These are phyloP conservation scores for Troilus luridus DNA, from an alignment of 2,888 invertebrate species.

Conservation along the genomic window DNA sequence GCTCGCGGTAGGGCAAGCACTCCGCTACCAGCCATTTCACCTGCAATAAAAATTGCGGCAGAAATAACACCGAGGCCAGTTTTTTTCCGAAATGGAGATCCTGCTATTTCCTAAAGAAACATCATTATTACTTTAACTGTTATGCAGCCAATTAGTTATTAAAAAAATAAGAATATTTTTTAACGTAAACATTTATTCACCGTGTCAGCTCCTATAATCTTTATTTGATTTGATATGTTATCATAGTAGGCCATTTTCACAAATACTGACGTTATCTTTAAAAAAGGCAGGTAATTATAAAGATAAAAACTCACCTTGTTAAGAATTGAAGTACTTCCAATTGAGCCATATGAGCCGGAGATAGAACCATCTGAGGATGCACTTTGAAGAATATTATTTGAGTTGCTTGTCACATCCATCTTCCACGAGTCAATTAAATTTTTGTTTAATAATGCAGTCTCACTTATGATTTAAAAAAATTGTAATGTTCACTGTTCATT, in stretches of 20 bases:
- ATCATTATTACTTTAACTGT: not conserved
- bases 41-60: constrained; percentile 77
- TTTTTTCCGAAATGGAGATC: constrained; percentile 45
- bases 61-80: constrained; percentile 70
- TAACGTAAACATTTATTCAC: not conserved
- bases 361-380: not conserved
- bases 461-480: not conserved
- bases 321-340: not conserved
- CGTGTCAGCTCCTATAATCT: constrained; percentile 50
- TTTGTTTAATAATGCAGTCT: not conserved
- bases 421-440: not conserved
- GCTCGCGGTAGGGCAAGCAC: constrained; percentile 79
- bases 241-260: constrained; percentile 56
- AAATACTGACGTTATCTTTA: constrained; percentile 21
- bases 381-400: not conserved
- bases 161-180: not conserved
- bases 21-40: constrained; percentile 82
- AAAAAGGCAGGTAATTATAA: not conserved
- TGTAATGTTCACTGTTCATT: not conserved
- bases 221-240: constrained; percentile 56
- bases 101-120: constrained; percentile 17
- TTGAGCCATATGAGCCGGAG: constrained; percentile 36
- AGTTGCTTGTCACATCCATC: not conserved
- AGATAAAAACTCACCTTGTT: constrained; percentile 57
- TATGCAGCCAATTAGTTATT: not conserved